Evolutionary conservation across 2,888 invertebrate genomes (phyloP).

Genomic region (Cheilosia urbana): DNA sequence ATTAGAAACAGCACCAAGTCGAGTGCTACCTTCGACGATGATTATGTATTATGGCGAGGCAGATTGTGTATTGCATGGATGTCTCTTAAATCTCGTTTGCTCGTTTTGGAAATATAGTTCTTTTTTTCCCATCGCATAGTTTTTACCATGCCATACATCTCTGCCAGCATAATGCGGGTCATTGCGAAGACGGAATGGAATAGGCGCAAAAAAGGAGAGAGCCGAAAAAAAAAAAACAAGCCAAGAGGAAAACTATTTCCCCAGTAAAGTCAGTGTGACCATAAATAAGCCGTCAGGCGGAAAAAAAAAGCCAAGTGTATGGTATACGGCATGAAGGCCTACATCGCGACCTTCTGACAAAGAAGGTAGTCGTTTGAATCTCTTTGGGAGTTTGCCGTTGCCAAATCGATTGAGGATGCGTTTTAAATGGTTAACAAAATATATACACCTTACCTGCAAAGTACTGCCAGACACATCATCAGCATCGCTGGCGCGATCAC

Average conservation of each 20-base stretch:
- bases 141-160: slow-evolving; percentile 4
- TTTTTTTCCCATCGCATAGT: slow-evolving; percentile 24
- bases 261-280: slow-evolving; percentile 40
- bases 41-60: slow-evolving; percentile 53
- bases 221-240: neutral
- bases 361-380: slow-evolving; percentile 27
- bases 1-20: slow-evolving; percentile 42
- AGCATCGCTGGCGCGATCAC: slow-evolving; percentile 51
- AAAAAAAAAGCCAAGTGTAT: slow-evolving; percentile 19
- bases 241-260: slow-evolving; percentile 36
- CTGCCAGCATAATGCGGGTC: slow-evolving; percentile 12
- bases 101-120: slow-evolving; percentile 60
- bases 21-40: slow-evolving; percentile 36
- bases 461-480: slow-evolving; percentile 28
- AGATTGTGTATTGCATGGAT: slow-evolving; percentile 45
- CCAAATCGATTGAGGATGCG: slow-evolving; percentile 23
- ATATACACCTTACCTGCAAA: slow-evolving; percentile 54
- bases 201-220: neutral
- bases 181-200: slow-evolving; percentile 14
- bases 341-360: slow-evolving; percentile 47
- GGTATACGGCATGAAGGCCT: slow-evolving; percentile 33
- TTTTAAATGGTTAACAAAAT: neutral
- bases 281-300: slow-evolving; percentile 52
- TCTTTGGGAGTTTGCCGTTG: neutral
- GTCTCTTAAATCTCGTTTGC: slow-evolving; percentile 47